A percentile compares a stretch with the other conserved stretches of the same genome.
Evolutionary conservation across 2,797 vertebrate species (phyloP).

Genomic region (Stomatorhinus walkeri): DNA sequence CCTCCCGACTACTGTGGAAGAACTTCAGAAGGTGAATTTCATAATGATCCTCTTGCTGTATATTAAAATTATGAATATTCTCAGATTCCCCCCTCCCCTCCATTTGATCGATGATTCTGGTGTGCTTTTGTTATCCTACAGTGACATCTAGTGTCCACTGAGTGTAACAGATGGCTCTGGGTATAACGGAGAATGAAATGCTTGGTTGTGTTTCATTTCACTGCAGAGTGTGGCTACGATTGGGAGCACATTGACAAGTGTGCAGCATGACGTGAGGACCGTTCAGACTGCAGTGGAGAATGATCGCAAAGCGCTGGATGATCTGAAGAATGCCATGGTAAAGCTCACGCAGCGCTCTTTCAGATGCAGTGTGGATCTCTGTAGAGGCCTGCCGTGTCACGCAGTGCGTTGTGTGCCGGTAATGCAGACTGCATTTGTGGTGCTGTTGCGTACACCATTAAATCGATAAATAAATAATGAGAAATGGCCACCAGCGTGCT

Average conservation of each 20-base stretch:
- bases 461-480: background rate
- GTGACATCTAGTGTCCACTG: background rate
- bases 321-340: slow-evolving; percentile 59
- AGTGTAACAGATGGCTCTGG: background rate
- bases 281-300: slow-evolving; percentile 75
- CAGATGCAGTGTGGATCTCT: background rate
- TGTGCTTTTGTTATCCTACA: background rate
- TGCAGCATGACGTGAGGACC: slow-evolving; percentile 84
- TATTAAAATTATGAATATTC: background rate
- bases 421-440: background rate
- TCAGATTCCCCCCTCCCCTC: background rate
- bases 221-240: slow-evolving; percentile 88
- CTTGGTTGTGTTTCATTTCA: background rate
- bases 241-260: slow-evolving; percentile 86
- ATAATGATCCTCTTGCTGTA: background rate
- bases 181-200: background rate
- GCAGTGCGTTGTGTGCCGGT: background rate
- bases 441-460: background rate
- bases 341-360: slow-evolving; percentile 25
- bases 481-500: background rate
- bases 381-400: background rate
- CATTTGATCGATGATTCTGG: background rate
- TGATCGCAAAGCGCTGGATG: slow-evolving; percentile 67
- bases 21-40: slow-evolving; percentile 81
- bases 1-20: slow-evolving; percentile 84